Conservation (phyloP, 2,797 vertebrate genomes). For the Glossophaga mutica region DNA sequence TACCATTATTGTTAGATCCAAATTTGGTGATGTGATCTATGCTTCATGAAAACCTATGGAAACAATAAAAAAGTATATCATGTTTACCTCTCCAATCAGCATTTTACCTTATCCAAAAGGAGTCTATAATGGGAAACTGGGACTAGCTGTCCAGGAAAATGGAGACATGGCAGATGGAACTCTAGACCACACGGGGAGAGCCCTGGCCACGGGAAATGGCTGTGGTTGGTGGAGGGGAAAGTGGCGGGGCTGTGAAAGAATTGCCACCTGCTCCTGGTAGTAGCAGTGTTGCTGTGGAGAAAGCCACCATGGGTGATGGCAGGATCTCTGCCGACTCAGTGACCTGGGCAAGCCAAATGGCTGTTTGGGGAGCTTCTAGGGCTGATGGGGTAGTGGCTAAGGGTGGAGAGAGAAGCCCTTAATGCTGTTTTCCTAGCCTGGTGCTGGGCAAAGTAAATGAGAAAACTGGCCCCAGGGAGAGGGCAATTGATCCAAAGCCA, state of each 20-base stretch:
- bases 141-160: background rate
- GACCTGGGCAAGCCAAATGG: background rate
- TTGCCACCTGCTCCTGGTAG: background rate
- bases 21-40: background rate
- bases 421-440: background rate
- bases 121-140: background rate
- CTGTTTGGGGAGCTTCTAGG: background rate
- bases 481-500: background rate
- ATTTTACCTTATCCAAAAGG: background rate
- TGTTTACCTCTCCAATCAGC: background rate
- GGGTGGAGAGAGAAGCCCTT: background rate
- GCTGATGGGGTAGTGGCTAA: background rate
- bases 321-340: background rate
- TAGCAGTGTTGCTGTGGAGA: background rate
- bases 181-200: background rate
- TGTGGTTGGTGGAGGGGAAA: background rate
- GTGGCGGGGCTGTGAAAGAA: background rate
- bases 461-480: background rate
- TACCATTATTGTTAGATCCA: background rate
- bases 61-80: background rate
- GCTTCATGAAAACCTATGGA: background rate
- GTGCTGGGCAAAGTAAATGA: background rate
- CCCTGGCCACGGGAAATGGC: constrained; percentile 21
- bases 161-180: background rate
- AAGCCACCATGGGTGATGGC: background rate